These are phyloP conservation scores for Chironomus riparius DNA, from an alignment of 2,888 invertebrate genomes.

Conservation along the genomic window DNA sequence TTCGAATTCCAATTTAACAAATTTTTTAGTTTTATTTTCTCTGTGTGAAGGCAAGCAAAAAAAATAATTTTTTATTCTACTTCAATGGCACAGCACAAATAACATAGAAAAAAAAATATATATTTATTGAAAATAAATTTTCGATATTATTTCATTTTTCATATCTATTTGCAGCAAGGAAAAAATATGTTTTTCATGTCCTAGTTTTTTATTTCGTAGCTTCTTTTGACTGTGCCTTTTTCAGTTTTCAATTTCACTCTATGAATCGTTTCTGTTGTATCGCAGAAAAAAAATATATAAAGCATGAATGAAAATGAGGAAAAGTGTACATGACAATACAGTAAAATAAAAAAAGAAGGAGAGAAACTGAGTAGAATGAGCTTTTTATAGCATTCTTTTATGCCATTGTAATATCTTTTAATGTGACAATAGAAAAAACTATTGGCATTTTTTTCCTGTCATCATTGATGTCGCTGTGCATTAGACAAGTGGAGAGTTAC, in stretches of 20 bases:
- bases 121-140: background rate
- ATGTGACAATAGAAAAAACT: conserved; percentile 5
- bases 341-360: background rate
- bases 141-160: background rate
- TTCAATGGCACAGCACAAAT: background rate
- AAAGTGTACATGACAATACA: background rate
- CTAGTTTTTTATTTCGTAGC: background rate
- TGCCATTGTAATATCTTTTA: conserved; percentile 10
- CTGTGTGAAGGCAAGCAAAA: too few species aligned
- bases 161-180: background rate
- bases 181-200: background rate
- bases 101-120: background rate
- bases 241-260: background rate
- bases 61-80: background rate
- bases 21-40: background rate
- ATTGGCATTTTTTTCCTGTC: background rate
- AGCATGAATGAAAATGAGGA: background rate
- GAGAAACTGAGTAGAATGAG: background rate
- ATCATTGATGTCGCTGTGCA: too few species aligned
- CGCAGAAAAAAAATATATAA: background rate
- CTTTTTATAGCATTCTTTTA: background rate
- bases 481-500: too few species aligned
- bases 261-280: too few species aligned
- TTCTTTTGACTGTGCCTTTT: background rate
- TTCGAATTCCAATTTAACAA: background rate